Conservation (phyloP, 2,888 invertebrate species). For the Linnaemya tessellans region DNA sequence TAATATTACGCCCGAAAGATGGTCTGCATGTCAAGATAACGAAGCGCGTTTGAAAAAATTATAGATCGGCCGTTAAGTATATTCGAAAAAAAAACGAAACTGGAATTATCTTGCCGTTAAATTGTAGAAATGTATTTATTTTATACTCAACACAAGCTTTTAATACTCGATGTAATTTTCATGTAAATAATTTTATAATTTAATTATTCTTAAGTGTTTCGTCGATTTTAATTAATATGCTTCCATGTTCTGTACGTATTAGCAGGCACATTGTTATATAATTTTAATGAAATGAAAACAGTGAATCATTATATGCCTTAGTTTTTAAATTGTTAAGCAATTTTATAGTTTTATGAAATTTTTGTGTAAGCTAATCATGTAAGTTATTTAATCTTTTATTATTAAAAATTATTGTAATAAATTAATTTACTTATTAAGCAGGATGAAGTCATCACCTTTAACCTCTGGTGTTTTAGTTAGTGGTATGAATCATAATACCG, state of each 20-base stretch:
- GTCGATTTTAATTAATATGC: background rate
- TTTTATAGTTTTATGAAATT: background rate
- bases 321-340: background rate
- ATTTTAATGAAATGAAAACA: background rate
- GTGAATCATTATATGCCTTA: background rate
- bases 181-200: conserved; percentile 1
- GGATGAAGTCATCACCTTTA: no score
- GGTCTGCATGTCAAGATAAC: conserved; percentile 84
- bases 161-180: background rate
- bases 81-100: conserved; percentile 6
- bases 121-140: conserved; percentile 11
- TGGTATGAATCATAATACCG: no score
- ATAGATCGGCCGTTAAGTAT: background rate
- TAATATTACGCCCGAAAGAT: conserved; percentile 86
- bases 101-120: conserved; percentile 63
- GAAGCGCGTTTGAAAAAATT: conserved; percentile 76
- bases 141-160: background rate
- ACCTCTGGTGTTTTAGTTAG: no score
- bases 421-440: background rate
- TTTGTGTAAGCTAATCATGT: background rate
- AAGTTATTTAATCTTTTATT: background rate
- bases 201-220: conserved; percentile 1
- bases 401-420: background rate
- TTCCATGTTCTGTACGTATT: background rate
- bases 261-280: background rate